Conservation (phyloP, 2,888 invertebrate species). For the Rhopalosiphum nymphaeae region DNA sequence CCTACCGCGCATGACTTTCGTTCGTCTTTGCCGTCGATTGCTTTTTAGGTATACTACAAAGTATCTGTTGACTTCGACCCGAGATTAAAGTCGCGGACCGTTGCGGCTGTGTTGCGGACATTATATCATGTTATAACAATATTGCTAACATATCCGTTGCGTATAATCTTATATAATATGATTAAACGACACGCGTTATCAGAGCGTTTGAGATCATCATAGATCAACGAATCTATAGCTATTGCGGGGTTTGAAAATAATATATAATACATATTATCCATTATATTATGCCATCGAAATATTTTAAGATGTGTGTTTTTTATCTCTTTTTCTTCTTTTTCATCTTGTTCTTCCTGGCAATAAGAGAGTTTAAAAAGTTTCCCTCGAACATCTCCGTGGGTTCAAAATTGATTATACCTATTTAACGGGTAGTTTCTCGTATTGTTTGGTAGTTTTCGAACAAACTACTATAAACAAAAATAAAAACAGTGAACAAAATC, state of each 20-base stretch:
- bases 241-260: background rate
- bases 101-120: too few species aligned
- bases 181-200: background rate
- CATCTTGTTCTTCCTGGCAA: background rate
- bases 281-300: background rate
- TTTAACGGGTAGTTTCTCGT: background rate
- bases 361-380: background rate
- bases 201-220: background rate
- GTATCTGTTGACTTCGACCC: background rate
- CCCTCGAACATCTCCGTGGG: background rate
- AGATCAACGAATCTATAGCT: background rate
- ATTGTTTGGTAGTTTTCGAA: background rate
- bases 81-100: background rate
- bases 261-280: background rate
- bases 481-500: background rate
- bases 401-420: constrained; percentile 4
- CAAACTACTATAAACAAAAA: background rate
- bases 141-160: background rate
- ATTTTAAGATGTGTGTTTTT: constrained; percentile 4
- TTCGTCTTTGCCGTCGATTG: background rate
- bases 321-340: background rate
- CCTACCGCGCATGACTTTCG: background rate
- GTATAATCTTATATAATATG: background rate
- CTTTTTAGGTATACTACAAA: background rate
- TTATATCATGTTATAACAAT: too few species aligned